phyloP scores from a whole-genome alignment of 1,140 invertebrate genomes.

The Venustaconcha ellipsiformis region DNA sequence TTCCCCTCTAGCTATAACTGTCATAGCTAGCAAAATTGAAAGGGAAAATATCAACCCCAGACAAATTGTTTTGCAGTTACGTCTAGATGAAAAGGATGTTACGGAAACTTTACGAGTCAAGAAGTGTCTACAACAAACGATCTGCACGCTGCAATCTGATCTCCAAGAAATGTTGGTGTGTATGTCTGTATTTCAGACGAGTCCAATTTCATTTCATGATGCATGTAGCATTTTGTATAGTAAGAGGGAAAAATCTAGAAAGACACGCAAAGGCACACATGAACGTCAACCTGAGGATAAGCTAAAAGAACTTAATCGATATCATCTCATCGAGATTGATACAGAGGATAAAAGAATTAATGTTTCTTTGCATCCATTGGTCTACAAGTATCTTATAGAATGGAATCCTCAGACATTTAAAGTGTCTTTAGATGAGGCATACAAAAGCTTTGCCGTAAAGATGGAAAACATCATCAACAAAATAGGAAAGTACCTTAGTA shows the following conservation, averaged over 20 bases:
- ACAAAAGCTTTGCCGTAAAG: slow-evolving; percentile 10
- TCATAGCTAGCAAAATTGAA: slow-evolving; percentile 9
- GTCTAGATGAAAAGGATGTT: slow-evolving; percentile 25
- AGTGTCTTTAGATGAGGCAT: not conserved
- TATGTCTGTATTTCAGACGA: slow-evolving; percentile 21
- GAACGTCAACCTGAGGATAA: too few relatives aligned
- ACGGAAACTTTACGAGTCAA: slow-evolving; percentile 2
- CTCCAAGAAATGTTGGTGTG: not conserved
- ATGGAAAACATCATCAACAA: slow-evolving; percentile 5
- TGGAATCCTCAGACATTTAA: slow-evolving; percentile 1
- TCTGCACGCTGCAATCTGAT: not conserved
- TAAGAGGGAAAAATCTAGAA: too few relatives aligned
- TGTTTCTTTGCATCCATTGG: slow-evolving; percentile 21
- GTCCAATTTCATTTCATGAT: not conserved
- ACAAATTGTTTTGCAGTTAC: slow-evolving; percentile 13
- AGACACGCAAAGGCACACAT: too few relatives aligned
- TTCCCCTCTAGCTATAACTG: slow-evolving; percentile 21
- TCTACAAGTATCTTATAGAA: slow-evolving; percentile 13
- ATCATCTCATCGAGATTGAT: not conserved
- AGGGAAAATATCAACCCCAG: slow-evolving; percentile 13
- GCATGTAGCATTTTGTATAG: too few relatives aligned
- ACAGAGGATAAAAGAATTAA: not conserved
- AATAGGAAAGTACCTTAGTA: slow-evolving; percentile 3
- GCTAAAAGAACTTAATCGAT: too few relatives aligned
- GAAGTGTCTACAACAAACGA: slow-evolving; percentile 7